Percentiles rank a stretch among this genome's conserved stretches.
phyloP scores from a whole-genome alignment of 2,797 vertebrate genomes.

The Poeciliopsis infans region DNA sequence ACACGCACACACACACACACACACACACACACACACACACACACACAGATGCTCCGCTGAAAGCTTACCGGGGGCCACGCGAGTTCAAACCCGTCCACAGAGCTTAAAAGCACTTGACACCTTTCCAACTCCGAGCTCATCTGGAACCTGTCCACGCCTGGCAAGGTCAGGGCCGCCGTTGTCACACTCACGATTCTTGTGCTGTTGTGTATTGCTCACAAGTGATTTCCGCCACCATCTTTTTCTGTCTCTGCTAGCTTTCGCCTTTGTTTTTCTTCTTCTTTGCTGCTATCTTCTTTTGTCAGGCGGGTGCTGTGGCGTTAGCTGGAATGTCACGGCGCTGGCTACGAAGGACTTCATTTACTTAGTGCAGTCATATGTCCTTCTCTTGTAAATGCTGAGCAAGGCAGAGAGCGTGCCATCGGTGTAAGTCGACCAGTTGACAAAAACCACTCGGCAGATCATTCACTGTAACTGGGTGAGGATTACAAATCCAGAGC shows the following conservation, averaged over 20 bases:
- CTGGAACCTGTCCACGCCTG: slow-evolving; percentile 68
- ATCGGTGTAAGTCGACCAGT: slow-evolving; percentile 19
- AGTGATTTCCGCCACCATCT: slow-evolving; percentile 16
- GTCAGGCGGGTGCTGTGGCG: slow-evolving; percentile 56
- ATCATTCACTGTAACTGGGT: slow-evolving; percentile 12
- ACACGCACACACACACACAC: not conserved
- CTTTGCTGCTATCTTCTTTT: slow-evolving; percentile 61
- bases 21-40: slow-evolving; percentile 8
- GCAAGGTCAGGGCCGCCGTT: slow-evolving; percentile 67
- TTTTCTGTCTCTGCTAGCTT: slow-evolving; percentile 16
- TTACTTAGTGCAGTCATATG: slow-evolving; percentile 57
- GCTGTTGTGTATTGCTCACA: slow-evolving; percentile 45
- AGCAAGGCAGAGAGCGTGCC: slow-evolving; percentile 35
- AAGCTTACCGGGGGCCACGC: slow-evolving; percentile 38
- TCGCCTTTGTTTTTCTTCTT: slow-evolving; percentile 24
- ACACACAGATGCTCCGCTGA: slow-evolving; percentile 15
- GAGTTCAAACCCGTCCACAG: slow-evolving; percentile 59
- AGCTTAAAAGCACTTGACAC: slow-evolving; percentile 71
- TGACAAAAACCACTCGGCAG: slow-evolving; percentile 11
- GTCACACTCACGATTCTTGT: slow-evolving; percentile 67
- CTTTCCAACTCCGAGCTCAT: slow-evolving; percentile 67
- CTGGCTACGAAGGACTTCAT: slow-evolving; percentile 65
- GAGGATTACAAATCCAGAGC: slow-evolving; percentile 17
- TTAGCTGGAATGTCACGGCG: slow-evolving; percentile 59
- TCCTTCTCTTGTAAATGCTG: slow-evolving; percentile 45